Evolutionary conservation across 2,113 vertebrate species (phyloP).

Genomic region (Triplophysa siluroides): DNA sequence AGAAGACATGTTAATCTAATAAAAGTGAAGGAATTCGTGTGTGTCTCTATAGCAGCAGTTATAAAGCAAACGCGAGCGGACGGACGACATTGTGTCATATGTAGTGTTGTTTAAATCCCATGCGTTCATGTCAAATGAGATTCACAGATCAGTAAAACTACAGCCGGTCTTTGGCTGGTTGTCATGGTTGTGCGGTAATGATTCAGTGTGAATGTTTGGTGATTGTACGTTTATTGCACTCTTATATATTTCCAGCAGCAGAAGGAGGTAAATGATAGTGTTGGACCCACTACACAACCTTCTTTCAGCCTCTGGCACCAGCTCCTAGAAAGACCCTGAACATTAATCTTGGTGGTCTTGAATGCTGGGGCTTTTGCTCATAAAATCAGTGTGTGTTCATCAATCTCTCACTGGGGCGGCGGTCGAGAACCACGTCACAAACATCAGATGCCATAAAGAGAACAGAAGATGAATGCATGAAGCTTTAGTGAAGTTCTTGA

Average conservation of each 20-base stretch:
- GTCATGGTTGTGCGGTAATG: neutral
- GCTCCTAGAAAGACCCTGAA: neutral
- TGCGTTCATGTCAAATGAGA: neutral
- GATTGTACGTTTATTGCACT: conserved; percentile 14
- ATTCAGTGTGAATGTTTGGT: conserved; percentile 2
- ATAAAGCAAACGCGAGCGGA: too few relatives aligned
- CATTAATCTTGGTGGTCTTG: conserved; percentile 61
- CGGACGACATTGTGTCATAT: too few relatives aligned
- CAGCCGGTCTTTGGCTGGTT: neutral
- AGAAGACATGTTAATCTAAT: too few relatives aligned
- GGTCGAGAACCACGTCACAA: conserved; percentile 38
- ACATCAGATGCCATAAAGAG: conserved; percentile 34
- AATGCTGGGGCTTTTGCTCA: conserved; percentile 62
- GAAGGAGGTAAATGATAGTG: neutral
- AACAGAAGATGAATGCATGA: conserved; percentile 28
- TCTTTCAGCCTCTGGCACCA: conserved; percentile 31
- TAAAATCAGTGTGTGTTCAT: conserved; percentile 55
- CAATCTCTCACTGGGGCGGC: conserved; percentile 47
- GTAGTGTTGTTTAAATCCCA: too few relatives aligned
- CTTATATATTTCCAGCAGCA: conserved; percentile 4
- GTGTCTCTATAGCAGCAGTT: too few relatives aligned
- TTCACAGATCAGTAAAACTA: neutral
- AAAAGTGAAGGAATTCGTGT: too few relatives aligned
- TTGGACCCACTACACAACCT: conserved; percentile 16
- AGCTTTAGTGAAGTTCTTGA: conserved; percentile 5